Percentiles rank a stretch among this genome's conserved stretches.
Evolutionary conservation across 2,797 vertebrate genomes (phyloP).

Genomic region (Apogon hyalosoma): DNA sequence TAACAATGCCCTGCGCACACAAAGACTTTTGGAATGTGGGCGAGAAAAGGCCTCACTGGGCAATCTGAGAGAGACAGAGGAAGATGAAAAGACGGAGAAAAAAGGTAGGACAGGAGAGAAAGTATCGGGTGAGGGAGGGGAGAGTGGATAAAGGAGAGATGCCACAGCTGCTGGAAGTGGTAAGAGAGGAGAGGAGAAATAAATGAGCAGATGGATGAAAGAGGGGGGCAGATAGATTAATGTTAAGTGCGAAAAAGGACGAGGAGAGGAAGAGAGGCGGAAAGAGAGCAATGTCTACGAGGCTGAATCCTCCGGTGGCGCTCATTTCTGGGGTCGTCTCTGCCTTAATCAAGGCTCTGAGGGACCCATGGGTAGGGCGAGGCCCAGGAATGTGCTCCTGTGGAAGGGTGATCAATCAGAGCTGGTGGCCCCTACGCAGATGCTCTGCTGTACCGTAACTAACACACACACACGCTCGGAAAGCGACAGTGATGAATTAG

Average conservation of each 20-base stretch:
- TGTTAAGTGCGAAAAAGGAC: conserved; percentile 30
- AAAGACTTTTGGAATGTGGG: neutral
- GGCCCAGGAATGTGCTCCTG: conserved; percentile 29
- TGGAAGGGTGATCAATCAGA: conserved; percentile 75
- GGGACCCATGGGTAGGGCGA: conserved; percentile 19
- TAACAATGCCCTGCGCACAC: neutral
- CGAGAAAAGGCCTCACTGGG: neutral
- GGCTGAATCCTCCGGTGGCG: conserved; percentile 20
- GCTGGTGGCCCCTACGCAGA: conserved; percentile 48
- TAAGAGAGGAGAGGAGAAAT: conserved; percentile 11
- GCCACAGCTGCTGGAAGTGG: neutral
- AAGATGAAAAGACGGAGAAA: neutral
- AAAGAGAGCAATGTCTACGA: conserved; percentile 24
- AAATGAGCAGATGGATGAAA: conserved; percentile 30
- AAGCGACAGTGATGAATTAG: conserved; percentile 77
- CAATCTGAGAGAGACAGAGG: neutral
- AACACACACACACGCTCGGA: conserved; percentile 17
- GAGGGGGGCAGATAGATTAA: conserved; percentile 35
- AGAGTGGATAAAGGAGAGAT: conserved; percentile 13
- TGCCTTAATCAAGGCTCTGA: conserved; percentile 63
- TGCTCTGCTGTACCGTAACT: conserved; percentile 42
- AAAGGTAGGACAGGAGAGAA: conserved; percentile 2
- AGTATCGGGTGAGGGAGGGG: neutral
- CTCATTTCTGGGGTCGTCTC: conserved; percentile 55
- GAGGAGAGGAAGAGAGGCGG: conserved; percentile 8